These are phyloP conservation scores for Melanerpes formicivorus DNA, from an alignment of 2,113 vertebrate species.

Conservation along the genomic window DNA sequence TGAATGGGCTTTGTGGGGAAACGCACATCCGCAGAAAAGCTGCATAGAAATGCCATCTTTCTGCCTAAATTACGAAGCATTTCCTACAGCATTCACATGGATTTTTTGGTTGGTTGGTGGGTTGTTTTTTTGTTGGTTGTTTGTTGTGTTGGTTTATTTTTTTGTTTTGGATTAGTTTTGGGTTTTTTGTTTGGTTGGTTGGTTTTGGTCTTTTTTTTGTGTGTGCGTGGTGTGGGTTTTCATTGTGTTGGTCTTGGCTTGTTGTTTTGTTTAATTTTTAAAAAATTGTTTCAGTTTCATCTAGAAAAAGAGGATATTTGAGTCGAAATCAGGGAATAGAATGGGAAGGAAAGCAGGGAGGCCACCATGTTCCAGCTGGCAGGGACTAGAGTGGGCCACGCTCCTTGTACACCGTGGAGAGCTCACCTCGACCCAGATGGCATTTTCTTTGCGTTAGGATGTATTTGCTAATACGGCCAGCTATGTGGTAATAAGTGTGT, in stretches of 20 bases:
- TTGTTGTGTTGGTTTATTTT: no score
- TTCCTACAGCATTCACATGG: not conserved
- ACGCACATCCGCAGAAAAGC: not conserved
- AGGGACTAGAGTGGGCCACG: not conserved
- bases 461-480: conserved; percentile 55
- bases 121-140: not conserved
- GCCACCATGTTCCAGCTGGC: not conserved
- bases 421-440: conserved; percentile 25
- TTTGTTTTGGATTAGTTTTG: no score
- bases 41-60: not conserved
- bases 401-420: not conserved
- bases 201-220: no score
- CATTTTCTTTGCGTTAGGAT: conserved; percentile 72
- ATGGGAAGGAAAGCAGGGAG: not conserved
- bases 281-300: no score
- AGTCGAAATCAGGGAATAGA: not conserved
- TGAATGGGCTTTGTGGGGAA: not conserved
- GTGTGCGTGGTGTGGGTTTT: no score
- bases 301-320: not conserved
- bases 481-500: conserved; percentile 68
- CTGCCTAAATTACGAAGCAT: not conserved
- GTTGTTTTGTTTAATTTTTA: not conserved
- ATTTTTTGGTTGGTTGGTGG: no score
- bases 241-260: no score
- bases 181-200: no score